These are phyloP conservation scores for Apamea epomidion DNA, from an alignment of 2,888 invertebrate genomes.

Conservation along the genomic window DNA sequence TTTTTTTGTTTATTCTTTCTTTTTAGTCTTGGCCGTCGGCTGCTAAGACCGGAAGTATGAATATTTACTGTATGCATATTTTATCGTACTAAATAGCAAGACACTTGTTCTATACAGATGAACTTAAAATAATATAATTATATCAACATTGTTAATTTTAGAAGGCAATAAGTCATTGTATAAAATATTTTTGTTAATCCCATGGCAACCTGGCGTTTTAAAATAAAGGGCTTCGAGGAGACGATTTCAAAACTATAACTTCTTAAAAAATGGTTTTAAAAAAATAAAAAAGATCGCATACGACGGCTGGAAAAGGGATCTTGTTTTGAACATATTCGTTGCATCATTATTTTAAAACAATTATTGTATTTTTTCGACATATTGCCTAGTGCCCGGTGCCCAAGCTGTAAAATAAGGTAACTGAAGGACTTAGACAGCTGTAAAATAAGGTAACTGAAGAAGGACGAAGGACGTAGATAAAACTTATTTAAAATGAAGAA, in stretches of 20 bases:
- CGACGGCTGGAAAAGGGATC: too few species aligned
- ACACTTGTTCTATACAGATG: background rate
- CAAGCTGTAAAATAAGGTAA: background rate
- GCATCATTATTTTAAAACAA: background rate
- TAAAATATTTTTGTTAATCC: background rate
- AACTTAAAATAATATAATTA: background rate
- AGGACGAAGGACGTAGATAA: background rate
- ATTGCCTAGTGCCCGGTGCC: background rate
- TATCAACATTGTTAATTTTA: background rate
- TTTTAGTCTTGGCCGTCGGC: background rate
- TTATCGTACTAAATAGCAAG: background rate
- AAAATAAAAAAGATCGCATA: background rate
- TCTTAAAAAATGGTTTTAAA: background rate
- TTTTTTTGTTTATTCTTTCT: background rate
- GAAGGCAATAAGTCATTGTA: background rate
- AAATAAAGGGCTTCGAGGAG: background rate
- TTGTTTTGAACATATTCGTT: background rate
- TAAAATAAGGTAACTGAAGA: background rate
- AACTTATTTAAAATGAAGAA: background rate
- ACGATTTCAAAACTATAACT: background rate
- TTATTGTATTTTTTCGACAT: too few species aligned
- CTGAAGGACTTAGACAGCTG: too few species aligned
- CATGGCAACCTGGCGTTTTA: background rate
- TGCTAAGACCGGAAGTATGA: too few species aligned
- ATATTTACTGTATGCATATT: background rate